Base-by-base conservation (phyloP, 2,113 vertebrate species). In the Daphoenositta chrysoptera region DNA sequence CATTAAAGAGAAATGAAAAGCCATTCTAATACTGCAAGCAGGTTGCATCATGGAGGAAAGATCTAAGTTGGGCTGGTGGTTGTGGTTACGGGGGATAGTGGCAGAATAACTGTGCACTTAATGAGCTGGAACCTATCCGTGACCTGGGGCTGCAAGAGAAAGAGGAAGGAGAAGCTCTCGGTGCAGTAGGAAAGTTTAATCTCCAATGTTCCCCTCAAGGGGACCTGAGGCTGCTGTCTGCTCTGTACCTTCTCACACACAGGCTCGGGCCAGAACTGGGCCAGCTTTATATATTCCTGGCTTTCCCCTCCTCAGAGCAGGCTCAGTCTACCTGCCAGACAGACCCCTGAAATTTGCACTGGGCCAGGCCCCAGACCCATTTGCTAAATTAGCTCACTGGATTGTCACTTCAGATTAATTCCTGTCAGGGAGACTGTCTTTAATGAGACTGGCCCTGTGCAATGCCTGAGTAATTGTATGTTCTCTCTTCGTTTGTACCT, bases 371-470 rank as follows among this genome's bases (percentile, higher is more conserved):
- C 66, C 44, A 7, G 73, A 63, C 80, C 64, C 51, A 11, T 86
- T 78, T 65, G 58, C 90, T 97, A 83, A 93, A 92, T 89, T 71
- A 92, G 76, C 83, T 93, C 86, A 82, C 58, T 77, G 83, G 30
- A 33, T 82, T 96, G 90, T 95, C 96, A 83, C 60, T 77, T 94
- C 64, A 86, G 72, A 97, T 97, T 96, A 97, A 97, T 97, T 97
- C 79, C 47, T 95, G 72, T 88, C 85, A 92, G 93, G 81, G 51
- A 87, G 61, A 47, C 65, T 7, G 6, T 93, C 95, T 91, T 92
- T 96, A 96, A 96, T 96, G 93, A 97, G 92, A 63, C 31, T 71
- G 69, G 76, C 95, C 86, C 88, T 87, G 57, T 57, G 82, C 69
- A 3, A 91, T 83, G 84, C 84, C 61, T 80, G 87, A 96, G 64